Percentiles rank a stretch among this genome's conserved stretches.
Evolutionary conservation across 2,797 vertebrate species (phyloP).

Genomic region (Pipistrellus pygmaeus): DNA sequence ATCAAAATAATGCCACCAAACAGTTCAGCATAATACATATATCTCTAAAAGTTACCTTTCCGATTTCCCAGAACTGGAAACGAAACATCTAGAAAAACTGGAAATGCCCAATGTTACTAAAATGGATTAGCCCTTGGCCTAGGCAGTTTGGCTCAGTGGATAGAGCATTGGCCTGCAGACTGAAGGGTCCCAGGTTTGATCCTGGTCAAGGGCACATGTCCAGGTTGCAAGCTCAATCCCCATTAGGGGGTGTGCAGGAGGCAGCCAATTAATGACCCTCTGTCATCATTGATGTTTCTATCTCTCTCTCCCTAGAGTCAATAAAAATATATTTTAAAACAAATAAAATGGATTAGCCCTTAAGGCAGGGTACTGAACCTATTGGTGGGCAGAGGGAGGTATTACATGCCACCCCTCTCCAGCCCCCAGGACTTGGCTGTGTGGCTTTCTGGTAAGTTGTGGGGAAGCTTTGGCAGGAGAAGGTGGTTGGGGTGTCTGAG

Average conservation of each 20-base stretch:
- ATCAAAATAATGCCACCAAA: neutral
- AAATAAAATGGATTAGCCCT: neutral
- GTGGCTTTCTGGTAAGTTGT: neutral
- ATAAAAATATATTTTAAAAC: too few relatives aligned
- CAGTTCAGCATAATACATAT: neutral
- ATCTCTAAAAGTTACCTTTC: neutral
- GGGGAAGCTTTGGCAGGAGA: neutral
- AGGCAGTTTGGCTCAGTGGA: too few relatives aligned
- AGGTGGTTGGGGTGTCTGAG: slow-evolving; percentile 26
- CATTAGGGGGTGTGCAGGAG: too few relatives aligned
- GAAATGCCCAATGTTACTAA: slow-evolving; percentile 4
- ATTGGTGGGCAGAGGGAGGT: neutral
- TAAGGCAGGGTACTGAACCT: neutral
- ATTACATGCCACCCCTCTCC: neutral
- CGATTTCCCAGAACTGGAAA: slow-evolving; percentile 36
- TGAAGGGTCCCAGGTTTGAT: too few relatives aligned
- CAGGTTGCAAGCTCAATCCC: too few relatives aligned
- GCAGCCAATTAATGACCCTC: too few relatives aligned
- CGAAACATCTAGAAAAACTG: slow-evolving; percentile 44
- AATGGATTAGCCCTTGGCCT: neutral
- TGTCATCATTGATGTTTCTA: too few relatives aligned
- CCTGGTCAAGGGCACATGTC: too few relatives aligned
- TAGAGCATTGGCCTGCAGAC: too few relatives aligned
- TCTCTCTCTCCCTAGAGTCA: too few relatives aligned
- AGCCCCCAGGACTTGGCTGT: neutral